Base-by-base conservation (phyloP, 1,140 invertebrate species). In the Chrysomallon squamiferum region DNA sequence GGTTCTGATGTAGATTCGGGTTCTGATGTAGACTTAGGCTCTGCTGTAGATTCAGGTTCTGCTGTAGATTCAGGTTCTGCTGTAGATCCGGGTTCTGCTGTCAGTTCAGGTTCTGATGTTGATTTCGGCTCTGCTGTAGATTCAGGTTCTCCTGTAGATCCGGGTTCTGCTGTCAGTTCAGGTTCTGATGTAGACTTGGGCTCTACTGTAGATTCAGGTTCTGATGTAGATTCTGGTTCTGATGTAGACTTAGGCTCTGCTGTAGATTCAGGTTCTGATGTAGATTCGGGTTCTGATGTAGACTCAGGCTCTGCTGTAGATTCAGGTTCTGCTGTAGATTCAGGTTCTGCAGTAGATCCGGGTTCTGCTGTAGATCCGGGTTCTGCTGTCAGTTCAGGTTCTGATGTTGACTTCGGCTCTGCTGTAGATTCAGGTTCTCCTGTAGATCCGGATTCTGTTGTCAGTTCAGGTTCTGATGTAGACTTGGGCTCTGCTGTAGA, bases 261-360 rank as follows among this genome's bases (percentile, higher is more conserved):
- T 50, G 62, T 32, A 7, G 66, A 15, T 58, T 59, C 59, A 22
- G 62, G 30, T 35, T 33, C 20, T 18, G 43, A 18, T 15, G 59
- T 47, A 11, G 60, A n/a, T 63, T 33, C 58, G 9, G 62, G 38
- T 64, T 49, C 52, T 38, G 62, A 29, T 13, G 32, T 58, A 22
- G 30, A 6, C 45, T 64, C 62, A 4, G 62, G 33, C 45, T 64
- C 62, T 35, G 62, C 32, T 58, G 43, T 33, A 7, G 58, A 18
- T 35, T 6, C 32, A 4, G 35, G 22, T 22, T 38, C 58, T 5
- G 29, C 6, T 35, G 22, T 32, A 6, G 58, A 20, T 59, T 59
- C 29, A 5, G 58, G 32, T 61, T 68, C 66, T 29, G 58, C 27
- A 1, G 57, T 59, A 38, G 25, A 18, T 56, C 56, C 62, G 4